These are phyloP conservation scores for Anarhynchus alexandrinus DNA, from an alignment of 2,113 vertebrate genomes.

Conservation along the genomic window DNA sequence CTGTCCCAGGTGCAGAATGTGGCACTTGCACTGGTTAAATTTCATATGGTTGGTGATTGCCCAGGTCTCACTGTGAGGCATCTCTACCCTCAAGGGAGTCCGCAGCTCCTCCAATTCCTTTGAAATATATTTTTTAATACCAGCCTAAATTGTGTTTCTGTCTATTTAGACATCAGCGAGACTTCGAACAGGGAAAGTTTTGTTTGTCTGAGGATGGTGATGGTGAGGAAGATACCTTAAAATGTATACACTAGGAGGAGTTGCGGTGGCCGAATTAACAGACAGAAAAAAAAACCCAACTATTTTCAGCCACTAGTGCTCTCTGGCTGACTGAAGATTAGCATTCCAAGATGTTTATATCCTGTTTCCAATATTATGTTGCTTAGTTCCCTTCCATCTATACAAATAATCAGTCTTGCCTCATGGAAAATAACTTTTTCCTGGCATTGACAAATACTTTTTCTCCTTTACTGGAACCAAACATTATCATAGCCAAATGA, in stretches of 20 bases:
- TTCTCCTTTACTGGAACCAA: background rate
- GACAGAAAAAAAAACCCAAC: background rate
- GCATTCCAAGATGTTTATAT: background rate
- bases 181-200: background rate
- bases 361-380: background rate
- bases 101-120: background rate
- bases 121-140: background rate
- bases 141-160: background rate
- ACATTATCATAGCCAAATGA: background rate
- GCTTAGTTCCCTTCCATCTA: conserved; percentile 22
- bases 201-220: background rate
- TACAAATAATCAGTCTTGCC: background rate
- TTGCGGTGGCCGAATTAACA: background rate
- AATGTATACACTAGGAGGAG: background rate
- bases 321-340: background rate
- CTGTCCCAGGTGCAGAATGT: background rate
- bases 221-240: background rate
- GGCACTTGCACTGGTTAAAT: background rate
- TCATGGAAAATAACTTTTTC: conserved; percentile 14
- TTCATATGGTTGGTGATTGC: background rate
- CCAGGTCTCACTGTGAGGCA: background rate
- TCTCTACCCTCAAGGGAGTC: background rate
- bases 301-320: background rate
- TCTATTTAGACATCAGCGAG: background rate
- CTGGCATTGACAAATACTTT: background rate